Conservation (phyloP, 2,888 invertebrate genomes). For the Rotaria socialis region DNA sequence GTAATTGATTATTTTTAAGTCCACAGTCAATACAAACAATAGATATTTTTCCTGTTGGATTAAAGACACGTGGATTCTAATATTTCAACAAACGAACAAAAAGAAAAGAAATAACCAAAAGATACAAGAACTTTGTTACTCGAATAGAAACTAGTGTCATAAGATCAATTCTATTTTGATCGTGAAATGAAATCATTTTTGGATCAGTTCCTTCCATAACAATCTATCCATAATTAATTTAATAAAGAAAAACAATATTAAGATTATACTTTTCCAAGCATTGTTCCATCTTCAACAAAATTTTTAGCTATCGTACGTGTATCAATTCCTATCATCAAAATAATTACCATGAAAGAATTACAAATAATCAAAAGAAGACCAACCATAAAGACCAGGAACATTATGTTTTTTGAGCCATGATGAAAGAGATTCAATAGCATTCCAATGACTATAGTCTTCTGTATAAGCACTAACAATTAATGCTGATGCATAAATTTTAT, state of each 20-base stretch:
- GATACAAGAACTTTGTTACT: background rate
- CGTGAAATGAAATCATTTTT: conserved; percentile 63
- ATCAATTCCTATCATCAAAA: conserved; percentile 69
- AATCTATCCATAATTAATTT: conserved; percentile 56
- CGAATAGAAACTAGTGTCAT: conserved; percentile 71
- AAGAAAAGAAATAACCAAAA: background rate
- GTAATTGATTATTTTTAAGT: conserved; percentile 87
- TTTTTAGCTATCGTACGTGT: conserved; percentile 85
- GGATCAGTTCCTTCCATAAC: conserved; percentile 59
- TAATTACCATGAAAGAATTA: background rate
- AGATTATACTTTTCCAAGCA: conserved; percentile 67
- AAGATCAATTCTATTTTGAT: conserved; percentile 81
- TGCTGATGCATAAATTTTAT: conserved; percentile 81
- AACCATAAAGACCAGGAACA: conserved; percentile 75
- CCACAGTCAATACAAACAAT: conserved; percentile 91
- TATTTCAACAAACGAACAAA: background rate
- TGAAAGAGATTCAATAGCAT: conserved; percentile 72
- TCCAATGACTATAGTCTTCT: conserved; percentile 83
- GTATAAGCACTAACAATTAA: conserved; percentile 85
- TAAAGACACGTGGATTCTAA: conserved; percentile 68
- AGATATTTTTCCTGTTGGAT: conserved; percentile 70
- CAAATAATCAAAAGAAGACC: background rate
- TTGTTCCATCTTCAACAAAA: conserved; percentile 80
- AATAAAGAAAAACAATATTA: conserved; percentile 35
- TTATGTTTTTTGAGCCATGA: conserved; percentile 75